Base-by-base conservation (phyloP, 1,140 invertebrate genomes). In the Hormaphis cornu region DNA sequence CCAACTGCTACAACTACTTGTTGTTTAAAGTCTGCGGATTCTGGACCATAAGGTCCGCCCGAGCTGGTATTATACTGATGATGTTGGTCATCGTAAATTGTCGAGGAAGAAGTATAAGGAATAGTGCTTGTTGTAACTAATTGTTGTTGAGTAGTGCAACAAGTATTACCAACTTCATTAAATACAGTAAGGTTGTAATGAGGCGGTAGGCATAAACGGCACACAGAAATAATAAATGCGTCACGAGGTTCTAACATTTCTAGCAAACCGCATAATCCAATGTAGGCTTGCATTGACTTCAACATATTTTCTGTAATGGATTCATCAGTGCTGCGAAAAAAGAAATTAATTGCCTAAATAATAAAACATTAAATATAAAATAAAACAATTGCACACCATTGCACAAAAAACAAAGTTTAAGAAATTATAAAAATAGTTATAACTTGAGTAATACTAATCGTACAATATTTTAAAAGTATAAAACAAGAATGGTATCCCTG, bases 161-260 rank as follows among this genome's bases (percentile, higher is more conserved):
- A 81, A 66, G 75, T 76, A 69, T 76, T 78, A 18, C 80, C 70
- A 74, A 82, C 83, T 78, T 77, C 81, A 74, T 77, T 70, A 18
- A 96, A 83, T 35, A 95, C 89, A 8, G 90, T 91, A 70, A 95
- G 82, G 16, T 92, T 92, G 81, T 98, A 98, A 80, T 95, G 92
- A 9, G 92, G 91, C 3, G 96, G 96, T 70, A 99, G 81, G 0
- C 94, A 95, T 4, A 91, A 90, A 77, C 95, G 93, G 77, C 95
- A 98, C 74, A 98, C 85, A 5, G 93, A 88, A 50, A 90, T 93
- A 44, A 97, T 90, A 75, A 96, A 95, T 26, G 93, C 92, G 81
- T 97, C 94, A 46, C 94, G 82, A 0, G 91, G 86, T 30, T 82
- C 86, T 30, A 84, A 83, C 71, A 93, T 77, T 26, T 85, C 85